Evolutionary conservation across 2,797 vertebrate species (phyloP).

Genomic region (Alfaro cultratus): DNA sequence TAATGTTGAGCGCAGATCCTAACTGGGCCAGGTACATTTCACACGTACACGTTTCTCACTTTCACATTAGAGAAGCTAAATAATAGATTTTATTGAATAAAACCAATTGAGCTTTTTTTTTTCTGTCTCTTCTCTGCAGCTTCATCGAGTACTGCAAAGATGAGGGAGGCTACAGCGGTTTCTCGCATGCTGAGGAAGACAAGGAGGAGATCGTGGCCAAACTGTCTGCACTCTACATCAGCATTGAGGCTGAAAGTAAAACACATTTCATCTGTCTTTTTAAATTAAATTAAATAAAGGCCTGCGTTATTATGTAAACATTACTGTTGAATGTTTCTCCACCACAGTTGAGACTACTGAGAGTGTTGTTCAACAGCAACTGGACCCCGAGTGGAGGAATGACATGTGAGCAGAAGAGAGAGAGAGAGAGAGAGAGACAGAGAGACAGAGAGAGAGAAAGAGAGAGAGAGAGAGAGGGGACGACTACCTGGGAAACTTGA

Average conservation of each 20-base stretch:
- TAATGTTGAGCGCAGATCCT: conserved; percentile 81
- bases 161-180: conserved; percentile 60
- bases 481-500: not conserved
- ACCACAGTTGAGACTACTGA: conserved; percentile 52
- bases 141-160: conserved; percentile 78
- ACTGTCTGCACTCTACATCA: conserved; percentile 27
- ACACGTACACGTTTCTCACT: not conserved
- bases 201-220: not conserved
- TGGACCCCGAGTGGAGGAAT: conserved; percentile 66
- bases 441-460: not conserved
- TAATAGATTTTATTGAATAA: not conserved
- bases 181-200: conserved; percentile 32
- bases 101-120: not conserved
- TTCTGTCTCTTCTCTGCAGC: conserved; percentile 46
- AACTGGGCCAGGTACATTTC: conserved; percentile 84
- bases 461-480: not conserved
- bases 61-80: not conserved
- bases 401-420: conserved; percentile 52
- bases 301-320: not conserved
- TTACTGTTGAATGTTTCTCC: not conserved
- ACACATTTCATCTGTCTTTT: not conserved
- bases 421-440: not conserved
- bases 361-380: conserved; percentile 58
- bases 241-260: conserved; percentile 32
- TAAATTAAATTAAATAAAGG: not conserved